Conservation (phyloP, 1,140 invertebrate species). For the Heliconius hewitsoni region DNA sequence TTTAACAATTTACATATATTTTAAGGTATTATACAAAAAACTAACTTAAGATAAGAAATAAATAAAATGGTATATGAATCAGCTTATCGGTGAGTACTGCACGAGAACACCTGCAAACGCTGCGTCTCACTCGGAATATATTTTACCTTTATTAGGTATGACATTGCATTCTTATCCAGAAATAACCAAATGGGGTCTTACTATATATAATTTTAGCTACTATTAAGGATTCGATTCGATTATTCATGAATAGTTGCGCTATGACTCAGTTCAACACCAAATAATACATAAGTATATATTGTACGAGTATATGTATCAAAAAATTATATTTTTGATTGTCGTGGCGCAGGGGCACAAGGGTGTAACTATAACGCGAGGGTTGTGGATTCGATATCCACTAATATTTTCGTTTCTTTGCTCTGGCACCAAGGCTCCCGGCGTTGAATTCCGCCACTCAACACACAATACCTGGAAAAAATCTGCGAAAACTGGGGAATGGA, state of each 20-base stretch:
- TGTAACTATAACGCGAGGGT: too few relatives aligned
- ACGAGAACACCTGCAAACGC: slow-evolving; percentile 7
- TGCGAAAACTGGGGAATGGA: too few relatives aligned
- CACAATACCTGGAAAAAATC: too few relatives aligned
- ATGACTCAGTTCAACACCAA: neutral
- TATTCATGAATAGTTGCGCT: neutral
- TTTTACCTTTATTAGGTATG: slow-evolving; percentile 16
- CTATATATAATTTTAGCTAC: slow-evolving; percentile 1
- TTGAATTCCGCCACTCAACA: too few relatives aligned
- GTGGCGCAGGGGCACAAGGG: too few relatives aligned
- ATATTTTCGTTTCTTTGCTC: too few relatives aligned
- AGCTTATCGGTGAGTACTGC: neutral
- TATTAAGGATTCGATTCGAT: neutral
- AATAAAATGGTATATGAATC: neutral
- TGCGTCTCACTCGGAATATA: slow-evolving; percentile 6
- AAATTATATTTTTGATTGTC: too few relatives aligned
- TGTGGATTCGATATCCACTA: too few relatives aligned
- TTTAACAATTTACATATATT: neutral
- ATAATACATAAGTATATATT: neutral
- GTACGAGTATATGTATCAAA: too few relatives aligned
- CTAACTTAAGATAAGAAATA: neutral
- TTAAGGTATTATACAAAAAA: neutral
- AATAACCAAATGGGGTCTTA: neutral
- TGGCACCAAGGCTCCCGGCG: too few relatives aligned
- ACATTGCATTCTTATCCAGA: slow-evolving; percentile 15